Evolutionary conservation across 37 sponge, comb jelly and placozoan species (phyloP).

Genomic region (Hormiphora californensis): DNA sequence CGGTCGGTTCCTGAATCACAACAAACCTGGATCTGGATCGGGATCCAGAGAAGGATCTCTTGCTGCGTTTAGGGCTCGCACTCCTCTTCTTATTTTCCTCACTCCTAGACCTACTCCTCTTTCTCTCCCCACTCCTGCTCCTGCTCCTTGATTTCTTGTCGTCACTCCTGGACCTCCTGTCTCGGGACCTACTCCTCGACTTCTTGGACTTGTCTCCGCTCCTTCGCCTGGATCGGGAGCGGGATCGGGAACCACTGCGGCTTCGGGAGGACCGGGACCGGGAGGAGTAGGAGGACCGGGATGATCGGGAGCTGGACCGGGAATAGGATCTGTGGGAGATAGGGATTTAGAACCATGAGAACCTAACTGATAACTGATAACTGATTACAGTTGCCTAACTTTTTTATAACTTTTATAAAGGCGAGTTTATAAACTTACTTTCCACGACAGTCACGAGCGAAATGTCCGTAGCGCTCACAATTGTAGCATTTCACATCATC

Average conservation of each 20-base stretch:
- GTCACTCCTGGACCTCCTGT: too few relatives aligned
- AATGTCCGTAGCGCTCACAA: constrained; percentile 42
- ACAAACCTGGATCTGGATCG: too few relatives aligned
- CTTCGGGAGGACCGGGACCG: background rate
- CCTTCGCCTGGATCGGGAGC: constrained; percentile 26
- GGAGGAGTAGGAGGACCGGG: background rate
- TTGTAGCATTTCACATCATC: constrained; percentile 52
- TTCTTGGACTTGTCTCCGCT: constrained; percentile 32
- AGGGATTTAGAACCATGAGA: background rate
- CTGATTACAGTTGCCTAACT: too few relatives aligned
- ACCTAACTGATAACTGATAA: too few relatives aligned
- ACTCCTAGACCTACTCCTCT: too few relatives aligned
- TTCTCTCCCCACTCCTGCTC: constrained; percentile 20
- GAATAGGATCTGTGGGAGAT: background rate
- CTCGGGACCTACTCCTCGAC: constrained; percentile 32
- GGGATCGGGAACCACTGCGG: constrained; percentile 10
- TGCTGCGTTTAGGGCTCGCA: too few relatives aligned
- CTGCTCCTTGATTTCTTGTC: too few relatives aligned
- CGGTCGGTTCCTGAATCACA: too few relatives aligned
- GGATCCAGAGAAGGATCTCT: too few relatives aligned
- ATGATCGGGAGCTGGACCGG: too few relatives aligned
- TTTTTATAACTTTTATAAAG: too few relatives aligned
- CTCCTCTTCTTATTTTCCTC: too few relatives aligned
- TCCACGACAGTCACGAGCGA: constrained; percentile 38
- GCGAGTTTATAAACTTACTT: background rate